Evolutionary conservation across 2,888 invertebrate genomes (phyloP).

Genomic region (Noctua comes): DNA sequence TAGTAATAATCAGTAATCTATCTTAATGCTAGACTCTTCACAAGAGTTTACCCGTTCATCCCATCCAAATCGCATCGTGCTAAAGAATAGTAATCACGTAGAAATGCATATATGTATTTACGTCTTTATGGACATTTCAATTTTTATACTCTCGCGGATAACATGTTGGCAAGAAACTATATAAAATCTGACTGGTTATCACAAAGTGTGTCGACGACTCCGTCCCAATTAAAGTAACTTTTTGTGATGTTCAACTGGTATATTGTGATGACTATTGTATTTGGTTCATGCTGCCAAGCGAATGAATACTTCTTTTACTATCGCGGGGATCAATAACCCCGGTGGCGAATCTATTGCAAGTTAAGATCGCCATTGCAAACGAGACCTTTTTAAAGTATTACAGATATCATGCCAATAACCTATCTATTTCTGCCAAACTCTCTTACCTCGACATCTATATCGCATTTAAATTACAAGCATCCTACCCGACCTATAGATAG

Average conservation of each 20-base stretch:
- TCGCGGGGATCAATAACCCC: slow-evolving; percentile 9
- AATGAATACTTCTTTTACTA: slow-evolving; percentile 9
- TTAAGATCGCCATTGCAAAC: slow-evolving; percentile 3
- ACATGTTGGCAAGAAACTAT: slow-evolving; percentile 50
- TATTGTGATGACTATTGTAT: slow-evolving; percentile 36
- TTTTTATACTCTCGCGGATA: slow-evolving; percentile 7
- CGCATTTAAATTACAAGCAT: slow-evolving; percentile 41
- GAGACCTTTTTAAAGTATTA: slow-evolving; percentile 14
- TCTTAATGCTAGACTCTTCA: slow-evolving; percentile 76
- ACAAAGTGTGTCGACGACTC: slow-evolving; percentile 32
- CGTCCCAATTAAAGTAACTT: not conserved
- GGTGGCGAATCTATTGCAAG: not conserved
- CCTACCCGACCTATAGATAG: slow-evolving; percentile 26
- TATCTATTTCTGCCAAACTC: slow-evolving; percentile 27
- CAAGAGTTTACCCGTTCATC: slow-evolving; percentile 81
- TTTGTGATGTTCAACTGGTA: slow-evolving; percentile 36
- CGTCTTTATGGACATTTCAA: slow-evolving; percentile 34
- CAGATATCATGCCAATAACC: slow-evolving; percentile 44
- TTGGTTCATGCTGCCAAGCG: slow-evolving; percentile 12
- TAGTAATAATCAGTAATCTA: slow-evolving; percentile 64
- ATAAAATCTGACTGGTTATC: slow-evolving; percentile 24
- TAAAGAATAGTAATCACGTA: slow-evolving; percentile 47
- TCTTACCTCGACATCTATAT: slow-evolving; percentile 22
- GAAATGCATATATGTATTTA: slow-evolving; percentile 37
- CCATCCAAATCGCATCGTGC: slow-evolving; percentile 78